phyloP scores from a whole-genome alignment of 2,888 invertebrate species.

The Chesias legatella region DNA sequence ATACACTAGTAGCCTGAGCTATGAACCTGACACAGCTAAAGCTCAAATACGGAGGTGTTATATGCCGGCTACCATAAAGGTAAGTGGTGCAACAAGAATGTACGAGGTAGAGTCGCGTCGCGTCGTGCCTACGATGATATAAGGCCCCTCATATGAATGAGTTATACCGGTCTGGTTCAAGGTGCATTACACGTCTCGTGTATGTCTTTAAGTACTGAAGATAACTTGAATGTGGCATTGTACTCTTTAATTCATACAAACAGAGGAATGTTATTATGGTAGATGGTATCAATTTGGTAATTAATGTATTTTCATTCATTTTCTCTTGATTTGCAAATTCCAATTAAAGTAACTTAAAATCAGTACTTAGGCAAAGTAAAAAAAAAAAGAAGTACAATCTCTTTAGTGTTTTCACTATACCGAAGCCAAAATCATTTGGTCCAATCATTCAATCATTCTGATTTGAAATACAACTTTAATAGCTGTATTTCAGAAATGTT shows the following conservation, averaged over 20 bases:
- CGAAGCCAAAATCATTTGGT: no score
- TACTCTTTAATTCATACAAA: not conserved
- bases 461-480: no score
- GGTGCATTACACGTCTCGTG: slow-evolving; percentile 5
- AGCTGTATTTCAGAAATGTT: no score
- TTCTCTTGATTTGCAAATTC: no score
- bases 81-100: slow-evolving; percentile 18
- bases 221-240: slow-evolving; percentile 3
- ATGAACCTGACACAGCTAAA: slow-evolving; percentile 9
- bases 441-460: no score
- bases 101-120: slow-evolving; percentile 15
- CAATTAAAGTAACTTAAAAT: no score
- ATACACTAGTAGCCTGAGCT: slow-evolving; percentile 3
- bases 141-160: slow-evolving; percentile 14
- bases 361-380: no score
- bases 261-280: no score
- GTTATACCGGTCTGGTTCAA: slow-evolving; percentile 7
- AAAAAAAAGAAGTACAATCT: no score
- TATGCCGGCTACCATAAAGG: slow-evolving; percentile 16
- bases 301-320: no score
- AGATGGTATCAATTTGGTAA: no score
- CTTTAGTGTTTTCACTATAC: no score
- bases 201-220: not conserved
- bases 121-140: slow-evolving; percentile 11
- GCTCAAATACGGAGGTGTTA: slow-evolving; percentile 8